Base-by-base conservation (phyloP, 2,888 invertebrate species). In the Cataglyphis rosenhaueri region DNA sequence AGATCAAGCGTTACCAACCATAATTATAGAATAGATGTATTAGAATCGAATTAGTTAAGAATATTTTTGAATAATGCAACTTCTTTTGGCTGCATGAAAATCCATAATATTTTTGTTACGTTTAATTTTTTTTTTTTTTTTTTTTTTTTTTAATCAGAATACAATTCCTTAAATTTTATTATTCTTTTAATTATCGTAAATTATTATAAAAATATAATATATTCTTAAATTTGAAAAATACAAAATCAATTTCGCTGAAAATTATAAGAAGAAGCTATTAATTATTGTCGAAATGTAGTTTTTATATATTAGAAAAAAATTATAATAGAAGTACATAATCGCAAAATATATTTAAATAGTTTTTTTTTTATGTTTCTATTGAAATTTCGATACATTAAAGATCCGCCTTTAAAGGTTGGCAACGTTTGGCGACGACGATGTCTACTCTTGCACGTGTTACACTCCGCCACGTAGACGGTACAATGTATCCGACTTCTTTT, bases 391-490 rank as follows among this genome's bases (percentile, higher is more conserved):
- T 52, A 55, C 52, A 5, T 64, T 21, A 3, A 25, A 48, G 18
- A 12, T 44, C 59, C n/a, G 41, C 15, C 10, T 48, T 52, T 25
- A n/a, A 38, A 55, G 38, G 55, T 55, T 44, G 57, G 41, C 57
- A 59, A 71, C 71, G 61, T 73, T 52, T 15, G 21, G 70, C 82
- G 61, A 38, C 82, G 61, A 38, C 75, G 73, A 66, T 81, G 83
- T 86, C 82, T 82, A 64, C 66, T 68, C 18, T 74, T 76, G 74
- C 71, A 84, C 78, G 84, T 82, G 70, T 82, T 57, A 35, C 44
- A 44, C 38, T 65, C 32, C 73, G 83, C 75, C 65, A 83, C 61
- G 86, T 89, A 89, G 89, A 89, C 88, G 88, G 84, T 82, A 87
- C 84, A 89, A 89, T 74, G 84, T 55, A 68, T 82, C 75, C 82